Evolutionary conservation across 2,113 vertebrate genomes (phyloP), one percentile per base, ranked within the genome.

Genomic region (Crotalus horridus): DNA sequence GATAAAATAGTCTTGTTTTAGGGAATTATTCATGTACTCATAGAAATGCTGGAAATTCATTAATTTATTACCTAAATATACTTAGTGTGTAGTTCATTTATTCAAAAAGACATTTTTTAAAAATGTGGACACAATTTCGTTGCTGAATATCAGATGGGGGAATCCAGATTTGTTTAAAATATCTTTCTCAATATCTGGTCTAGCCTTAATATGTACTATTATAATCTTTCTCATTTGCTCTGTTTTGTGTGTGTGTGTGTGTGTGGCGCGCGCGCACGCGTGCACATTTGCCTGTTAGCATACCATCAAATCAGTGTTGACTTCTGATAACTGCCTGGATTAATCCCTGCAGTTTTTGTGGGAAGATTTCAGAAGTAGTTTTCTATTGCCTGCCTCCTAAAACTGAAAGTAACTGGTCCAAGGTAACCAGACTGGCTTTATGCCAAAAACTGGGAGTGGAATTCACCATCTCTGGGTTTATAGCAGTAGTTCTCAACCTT

Each of bases 11-110:
- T 64, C 87, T 0, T 85, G 23, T 58, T 87, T n/a, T 93, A 46
- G 43, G 51, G 6, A 39, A 92, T 61, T 46, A 89, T 91, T 85
- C 90, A 94, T 95, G n/a, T 69, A 69, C 64, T 69, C 64, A 69
- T 69, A 15, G 29, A 69, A n/a, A 69, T 6, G 12, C 12, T 69
- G 61, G 12, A 69, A 69, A 69, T n/a, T n/a, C 61, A n/a, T 13
- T 69, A 15, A 69, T 69, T 15, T 69, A 15, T 69, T 69, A n/a
- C 12, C 61, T 69, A 87, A 87, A 33, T 33, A 69, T 43, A 7
- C n/a, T 55, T 93, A 89, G 81, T 92, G 26, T 88, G 87, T 93
- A 90, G 85, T 88, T 51, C 4, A 87, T 29, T 8, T 90, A 2
- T 87, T 69, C 24, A 23, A 88, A 55, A 91, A 69, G 43, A 8